Percentiles rank a stretch among this genome's conserved stretches.
Evolutionary conservation across 92 coral and sea anemone genomes (phyloP).

Genomic region (Bergia puertoricense): DNA sequence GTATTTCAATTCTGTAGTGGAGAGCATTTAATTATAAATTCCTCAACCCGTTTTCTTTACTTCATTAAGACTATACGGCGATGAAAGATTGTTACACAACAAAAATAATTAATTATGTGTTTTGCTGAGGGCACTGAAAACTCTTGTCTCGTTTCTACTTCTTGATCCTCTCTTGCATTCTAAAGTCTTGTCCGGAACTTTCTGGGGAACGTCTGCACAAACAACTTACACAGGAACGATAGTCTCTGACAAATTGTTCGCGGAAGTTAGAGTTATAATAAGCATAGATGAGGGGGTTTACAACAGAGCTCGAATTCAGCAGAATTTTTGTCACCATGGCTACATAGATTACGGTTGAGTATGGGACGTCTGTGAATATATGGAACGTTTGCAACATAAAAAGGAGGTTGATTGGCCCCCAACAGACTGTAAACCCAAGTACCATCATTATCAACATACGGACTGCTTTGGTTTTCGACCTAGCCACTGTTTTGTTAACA

Average conservation of each 20-base stretch:
- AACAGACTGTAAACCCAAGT: conserved; percentile 46
- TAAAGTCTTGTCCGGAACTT: neutral
- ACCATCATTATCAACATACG: conserved; percentile 56
- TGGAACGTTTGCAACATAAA: conserved; percentile 53
- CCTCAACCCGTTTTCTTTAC: too few relatives aligned
- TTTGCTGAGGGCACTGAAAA: too few relatives aligned
- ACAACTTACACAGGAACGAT: neutral
- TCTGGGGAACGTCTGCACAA: neutral
- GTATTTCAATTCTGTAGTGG: too few relatives aligned
- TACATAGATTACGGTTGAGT: conserved; percentile 37
- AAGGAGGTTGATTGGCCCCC: conserved; percentile 51
- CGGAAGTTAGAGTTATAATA: conserved; percentile 61
- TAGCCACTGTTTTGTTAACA: conserved; percentile 55
- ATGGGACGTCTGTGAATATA: conserved; percentile 26
- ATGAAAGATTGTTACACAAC: too few relatives aligned
- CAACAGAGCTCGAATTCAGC: conserved; percentile 55
- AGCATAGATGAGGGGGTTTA: conserved; percentile 63
- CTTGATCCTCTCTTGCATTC: neutral
- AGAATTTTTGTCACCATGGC: conserved; percentile 26
- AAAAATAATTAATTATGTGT: too few relatives aligned
- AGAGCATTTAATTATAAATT: too few relatives aligned
- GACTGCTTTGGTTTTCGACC: conserved; percentile 57
- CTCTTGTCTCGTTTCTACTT: neutral
- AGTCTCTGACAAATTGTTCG: conserved; percentile 39
- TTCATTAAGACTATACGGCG: too few relatives aligned